Base-by-base conservation (phyloP, 2,113 vertebrate species). In the Eolophus roseicapilla region DNA sequence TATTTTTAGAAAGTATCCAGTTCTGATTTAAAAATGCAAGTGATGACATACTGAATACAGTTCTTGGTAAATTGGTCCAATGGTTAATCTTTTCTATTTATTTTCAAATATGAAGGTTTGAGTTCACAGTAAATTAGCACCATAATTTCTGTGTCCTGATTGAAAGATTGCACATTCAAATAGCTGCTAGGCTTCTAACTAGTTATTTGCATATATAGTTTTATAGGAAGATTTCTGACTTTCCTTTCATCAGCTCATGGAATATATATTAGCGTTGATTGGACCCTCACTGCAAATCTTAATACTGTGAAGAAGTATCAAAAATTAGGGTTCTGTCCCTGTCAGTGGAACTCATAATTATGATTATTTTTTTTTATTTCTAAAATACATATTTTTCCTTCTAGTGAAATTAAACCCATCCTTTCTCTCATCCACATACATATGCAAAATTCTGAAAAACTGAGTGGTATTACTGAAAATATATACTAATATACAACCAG, bases 91-190 rank as follows among this genome's bases (percentile, higher is more conserved):
- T 95, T 86, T 63, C 86, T 94, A 57, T 94, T 92, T 96, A 91
- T 95, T 95, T 95, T 95, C 77, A 95, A 79, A 93, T 93, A 92
- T 76, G 86, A 77, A 91, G 27, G 57, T 92, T 75, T 73, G 47
- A 92, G 69, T 68, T 95, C 90, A 86, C 76, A 87, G 65, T 71
- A 89, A 95, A 95, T 96, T 88, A 86, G 87, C 78, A 88, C 59
- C 50, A 60, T 80, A 80, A 93, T 95, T 96, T 96, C 64, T 90
- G 47, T 8, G 21, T 94, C 95, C 82, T 92, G 87, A 88, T 86
- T 94, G 92, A 95, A 93, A 94, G 90, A 92, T 83, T 94, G 64
- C 82, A 71, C 79, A 90, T 94, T 82, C 64, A 94, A 47, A 75
- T 88, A 92, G 69, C 85, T 94, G 35, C 65, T 88, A 49, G 82